Evolutionary conservation across 2,888 invertebrate genomes (phyloP), one percentile per base, ranked within the genome.

Genomic region (Stramonita haemastoma): DNA sequence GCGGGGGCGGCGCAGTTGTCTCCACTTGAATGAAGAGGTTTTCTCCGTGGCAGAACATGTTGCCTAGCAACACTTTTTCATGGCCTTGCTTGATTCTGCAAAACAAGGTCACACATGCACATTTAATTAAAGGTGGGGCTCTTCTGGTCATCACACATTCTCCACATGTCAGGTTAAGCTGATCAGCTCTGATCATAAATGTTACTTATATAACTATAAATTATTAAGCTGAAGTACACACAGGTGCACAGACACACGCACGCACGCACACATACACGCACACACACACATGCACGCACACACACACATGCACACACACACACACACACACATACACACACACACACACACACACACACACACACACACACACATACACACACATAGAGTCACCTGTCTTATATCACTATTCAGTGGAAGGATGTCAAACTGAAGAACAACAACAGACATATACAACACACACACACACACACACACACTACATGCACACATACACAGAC

Each of bases 1-100:
- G 91, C 0, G 95, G 95, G 8, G 96, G 95, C 0, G 97, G 97
- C 0, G 97, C 97, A 1, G 97, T 97, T 0, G 97, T 97, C 92
- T 97, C 97, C 8, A 97, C 97, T 91, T 97, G 96, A 11, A 97
- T 96, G 88, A 97, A 96, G 15, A 97, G 95, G 91, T 97, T 97
- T 92, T 97, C 97, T 6, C 96, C 96, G 91, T 97, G 96, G 4
- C 97, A 97, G 93, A 96, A 96, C 56, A 97, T 95, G 89, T 97
- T 96, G 26, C 96, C 96, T 34, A 97, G 95, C 87, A 96, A 96
- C 8, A 97, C 96, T 89, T 96, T 96, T 92, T 97, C 97, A 11
- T 94, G 93, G 15, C 92, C 93, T 73, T 94, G 93, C 60, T 92
- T 90, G 86, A 94, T 93, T 88, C 94, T 94, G 89, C 6, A 46